Base-by-base conservation (phyloP, 2,888 invertebrate genomes). In the Galeopsomyia nigrocyanea region DNA sequence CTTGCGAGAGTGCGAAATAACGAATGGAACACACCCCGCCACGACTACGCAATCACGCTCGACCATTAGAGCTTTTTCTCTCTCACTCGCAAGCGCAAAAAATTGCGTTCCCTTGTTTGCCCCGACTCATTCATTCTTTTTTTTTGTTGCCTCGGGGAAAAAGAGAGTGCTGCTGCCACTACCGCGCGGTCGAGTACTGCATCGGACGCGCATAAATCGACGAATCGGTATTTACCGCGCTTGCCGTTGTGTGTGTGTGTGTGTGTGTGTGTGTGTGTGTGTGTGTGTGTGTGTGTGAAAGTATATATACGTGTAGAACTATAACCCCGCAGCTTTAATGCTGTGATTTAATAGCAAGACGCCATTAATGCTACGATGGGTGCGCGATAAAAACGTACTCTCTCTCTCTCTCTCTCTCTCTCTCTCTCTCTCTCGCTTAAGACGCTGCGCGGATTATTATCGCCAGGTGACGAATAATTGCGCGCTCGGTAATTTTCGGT, bases 261-360 rank as follows among this genome's bases (percentile, higher is more conserved):
- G n/a, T n/a, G n/a, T n/a, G n/a, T n/a, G n/a, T n/a, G n/a, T n/a
- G n/a, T n/a, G n/a, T n/a, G n/a, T n/a, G n/a, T n/a, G n/a, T n/a
- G n/a, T n/a, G n/a, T n/a, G n/a, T n/a, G n/a, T n/a, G n/a, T n/a
- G n/a, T n/a, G n/a, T n/a, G n/a, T n/a, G n/a, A n/a, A n/a, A n/a
- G n/a, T n/a, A n/a, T n/a, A n/a, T n/a, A n/a, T n/a, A n/a, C n/a
- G n/a, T n/a, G n/a, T n/a, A n/a, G 39, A 77, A 80, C 80, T 78
- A 82, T 82, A 84, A 84, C 79, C 83, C 81, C 81, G 26, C 79
- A 80, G 80, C 77, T 79, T 79, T 83, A 83, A 84, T 83, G 77
- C 82, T 77, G 72, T 81, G 82, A 84, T 84, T 82, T 83, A 83
- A 82, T 79, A 80, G 78, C 78, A 82, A 81, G 76, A 80, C 78